phyloP scores from a whole-genome alignment of 2,888 invertebrate genomes.

The Ecdyonurus torrentis region DNA sequence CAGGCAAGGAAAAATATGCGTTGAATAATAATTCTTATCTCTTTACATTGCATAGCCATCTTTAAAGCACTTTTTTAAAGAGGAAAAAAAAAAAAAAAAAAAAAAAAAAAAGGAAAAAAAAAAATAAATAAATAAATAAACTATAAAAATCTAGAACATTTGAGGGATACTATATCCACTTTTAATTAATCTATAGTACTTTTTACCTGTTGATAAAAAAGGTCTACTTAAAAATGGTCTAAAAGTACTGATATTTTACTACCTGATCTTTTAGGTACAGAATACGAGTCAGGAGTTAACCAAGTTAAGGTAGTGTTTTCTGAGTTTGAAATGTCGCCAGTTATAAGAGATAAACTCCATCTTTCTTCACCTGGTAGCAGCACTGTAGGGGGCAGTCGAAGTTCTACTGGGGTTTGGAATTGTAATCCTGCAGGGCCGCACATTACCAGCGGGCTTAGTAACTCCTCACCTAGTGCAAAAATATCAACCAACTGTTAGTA shows the following conservation, averaged over 20 bases:
- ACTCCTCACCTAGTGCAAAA: conserved; percentile 60
- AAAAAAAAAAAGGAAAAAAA: no score
- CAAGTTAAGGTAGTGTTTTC: not conserved
- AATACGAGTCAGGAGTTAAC: not conserved
- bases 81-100: no score
- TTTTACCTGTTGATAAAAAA: no score
- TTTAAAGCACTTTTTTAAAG: no score
- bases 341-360: not conserved
- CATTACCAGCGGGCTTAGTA: conserved; percentile 89
- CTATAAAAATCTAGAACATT: no score
- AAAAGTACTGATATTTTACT: not conserved
- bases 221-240: not conserved
- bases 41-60: no score
- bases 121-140: no score
- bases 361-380: not conserved
- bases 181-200: no score
- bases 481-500: no score
- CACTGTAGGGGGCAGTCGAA: conserved; percentile 55
- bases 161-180: no score
- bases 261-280: not conserved
- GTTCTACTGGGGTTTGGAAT: conserved; percentile 76
- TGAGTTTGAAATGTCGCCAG: not conserved
- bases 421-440: conserved; percentile 87
- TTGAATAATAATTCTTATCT: no score
- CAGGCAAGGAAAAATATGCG: no score